Evolutionary conservation across 1,140 invertebrate species (phyloP), one percentile per base, ranked within the genome.

Genomic region (Harpegnathos saltator): DNA sequence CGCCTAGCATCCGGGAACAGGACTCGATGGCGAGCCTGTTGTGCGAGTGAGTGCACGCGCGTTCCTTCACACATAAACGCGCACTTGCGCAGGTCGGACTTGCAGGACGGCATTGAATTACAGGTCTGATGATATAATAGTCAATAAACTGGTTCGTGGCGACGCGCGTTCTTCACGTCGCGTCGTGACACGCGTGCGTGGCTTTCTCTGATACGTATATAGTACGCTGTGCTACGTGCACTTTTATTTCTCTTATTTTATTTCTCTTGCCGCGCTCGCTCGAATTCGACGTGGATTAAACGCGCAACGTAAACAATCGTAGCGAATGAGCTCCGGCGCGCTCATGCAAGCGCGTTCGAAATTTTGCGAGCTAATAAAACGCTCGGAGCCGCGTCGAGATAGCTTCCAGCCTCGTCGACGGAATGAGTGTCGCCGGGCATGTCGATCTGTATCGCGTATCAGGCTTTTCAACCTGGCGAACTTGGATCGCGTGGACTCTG

Each of bases 111-210:
- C 77, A 83, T 85, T 78, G 86, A 85, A 89, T 88, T 78, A 88
- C 83, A 14, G 56, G 66, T 74, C 33, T 75, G 69, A 61, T 78
- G 87, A 89, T 88, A 84, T 88, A 89, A 89, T 69, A 71, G 38
- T 74, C 86, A 78, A 88, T 89, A 89, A 89, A 89, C 83, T 85
- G 81, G 87, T 88, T 89, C 84, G 73, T 56, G 77, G 19, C 56
- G 75, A 81, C 75, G n/a, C 83, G 56, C 19, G 50, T 59, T 71
- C n/a, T 88, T 69, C 66, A 33, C 75, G 38, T 75, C 38, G 68
- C 75, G 38, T 75, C 38, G 68, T 52, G 61, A 59, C 66, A 61
- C 59, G 22, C 15, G 22, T 66, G 48, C 22, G 22, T 29, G 19
- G 33, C 24, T 84, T 71, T 54, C 52, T 14, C 75, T 48, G 52